Conservation (phyloP, 2,113 vertebrate genomes). For the Alectura lathami region DNA sequence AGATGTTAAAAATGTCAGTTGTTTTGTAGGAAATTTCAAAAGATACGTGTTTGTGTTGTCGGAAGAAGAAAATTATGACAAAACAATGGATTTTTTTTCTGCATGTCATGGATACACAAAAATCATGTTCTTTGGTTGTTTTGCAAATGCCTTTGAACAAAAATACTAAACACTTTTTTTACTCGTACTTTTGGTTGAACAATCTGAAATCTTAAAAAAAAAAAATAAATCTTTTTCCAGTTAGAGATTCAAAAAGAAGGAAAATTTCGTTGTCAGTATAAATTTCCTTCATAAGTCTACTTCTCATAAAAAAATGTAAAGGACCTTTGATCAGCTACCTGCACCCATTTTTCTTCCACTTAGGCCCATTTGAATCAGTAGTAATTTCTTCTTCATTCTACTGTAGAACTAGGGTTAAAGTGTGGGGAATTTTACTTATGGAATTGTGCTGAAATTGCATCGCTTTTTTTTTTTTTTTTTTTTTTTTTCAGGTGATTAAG, state of each 20-base stretch:
- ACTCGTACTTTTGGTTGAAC: background rate
- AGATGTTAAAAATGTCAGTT: background rate
- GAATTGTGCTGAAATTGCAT: background rate
- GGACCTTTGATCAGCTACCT: background rate
- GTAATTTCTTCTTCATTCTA: background rate
- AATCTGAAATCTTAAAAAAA: background rate
- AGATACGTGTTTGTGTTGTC: background rate
- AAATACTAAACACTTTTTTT: background rate
- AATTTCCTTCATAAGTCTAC: background rate
- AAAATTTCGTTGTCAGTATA: background rate
- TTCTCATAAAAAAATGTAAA: background rate
- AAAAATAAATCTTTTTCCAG: background rate
- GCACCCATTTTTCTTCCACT: background rate
- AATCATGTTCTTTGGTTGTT: background rate
- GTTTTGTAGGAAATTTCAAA: background rate
- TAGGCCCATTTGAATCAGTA: background rate
- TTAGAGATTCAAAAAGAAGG: background rate
- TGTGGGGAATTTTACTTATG: background rate
- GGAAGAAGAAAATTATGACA: background rate
- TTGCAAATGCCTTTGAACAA: background rate
- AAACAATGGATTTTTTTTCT: background rate
- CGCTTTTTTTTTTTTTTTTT: background rate
- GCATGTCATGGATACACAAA: background rate
- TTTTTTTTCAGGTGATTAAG: background rate
- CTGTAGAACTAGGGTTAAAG: background rate